Base-by-base conservation (phyloP, 2,113 vertebrate species). In the Sebastes fasciatus region DNA sequence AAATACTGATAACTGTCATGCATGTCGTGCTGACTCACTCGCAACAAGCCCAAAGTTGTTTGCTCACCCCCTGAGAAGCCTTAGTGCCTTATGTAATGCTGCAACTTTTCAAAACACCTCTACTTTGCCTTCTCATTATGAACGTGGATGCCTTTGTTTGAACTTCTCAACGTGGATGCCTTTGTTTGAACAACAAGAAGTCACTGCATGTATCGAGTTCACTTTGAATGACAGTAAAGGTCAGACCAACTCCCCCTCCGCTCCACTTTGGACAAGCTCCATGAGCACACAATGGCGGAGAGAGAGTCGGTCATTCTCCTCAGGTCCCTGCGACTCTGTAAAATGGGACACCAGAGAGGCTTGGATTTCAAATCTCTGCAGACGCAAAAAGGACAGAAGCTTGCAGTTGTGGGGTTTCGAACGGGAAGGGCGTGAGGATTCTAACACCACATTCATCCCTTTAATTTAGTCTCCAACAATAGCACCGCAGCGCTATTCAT, bases 311-410 rank as follows among this genome's bases (percentile, higher is more conserved):
- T 11, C 19, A 34, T 74, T 77, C 73, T 75, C 68, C 79, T 68
- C 12, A 40, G 77, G 60, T 77, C 79, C 89, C 85, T 16, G 46
- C 10, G 49, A 87, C 78, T 83, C 80, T 51, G 54, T 34, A 83
- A 93, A 92, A 86, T 87, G 77, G 91, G 87, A 86, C 89, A 80
- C 61, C 48, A 74, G 66, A 82, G 79, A 76, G 67, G 84, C 54
- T 93, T 88, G 83, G 74, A 90, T 93, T 92, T 93, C 93, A 90
- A 52, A 19, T 75, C 68, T 75, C 79, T 67, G 86, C 80, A 76
- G 82, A 85, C 51, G 80, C 86, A 72, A 77, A 34, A 64, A 86
- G 70, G 82, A 89, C 71, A 58, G 78, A 83, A 57, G 67, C 79
- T 52, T 19, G n/a, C 55, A 69, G 51, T 84, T 65, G 49, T 51